A percentile compares a stretch with the other conserved stretches of the same genome.
Conservation (phyloP, 2,888 invertebrate species). For the Marasmarcha lunaedactyla region DNA sequence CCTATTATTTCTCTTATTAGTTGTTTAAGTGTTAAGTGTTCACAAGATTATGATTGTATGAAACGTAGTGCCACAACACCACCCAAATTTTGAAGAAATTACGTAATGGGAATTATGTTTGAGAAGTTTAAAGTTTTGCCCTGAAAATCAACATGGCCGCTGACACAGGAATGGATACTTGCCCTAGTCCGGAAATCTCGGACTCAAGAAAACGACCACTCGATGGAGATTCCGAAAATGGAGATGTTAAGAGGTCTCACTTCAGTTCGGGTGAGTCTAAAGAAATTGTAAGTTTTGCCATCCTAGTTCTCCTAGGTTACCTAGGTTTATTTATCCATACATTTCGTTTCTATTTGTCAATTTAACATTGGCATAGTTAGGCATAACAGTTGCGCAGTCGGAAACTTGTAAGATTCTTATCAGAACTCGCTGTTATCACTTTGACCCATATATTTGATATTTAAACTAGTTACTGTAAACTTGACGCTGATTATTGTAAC, state of each 20-base stretch:
- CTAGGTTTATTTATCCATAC: conserved; percentile 27
- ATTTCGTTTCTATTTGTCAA: conserved; percentile 55
- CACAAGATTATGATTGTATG: conserved; percentile 42
- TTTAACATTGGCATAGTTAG: conserved; percentile 56
- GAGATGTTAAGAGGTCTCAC: conserved; percentile 90
- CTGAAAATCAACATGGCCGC: conserved; percentile 86
- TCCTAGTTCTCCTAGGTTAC: too few species aligned
- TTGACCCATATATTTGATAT: conserved; percentile 43
- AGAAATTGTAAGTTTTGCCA: conserved; percentile 7
- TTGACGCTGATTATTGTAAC: conserved; percentile 17
- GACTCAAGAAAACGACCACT: conserved; percentile 92
- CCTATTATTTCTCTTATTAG: conserved; percentile 48
- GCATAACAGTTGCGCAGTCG: conserved; percentile 31
- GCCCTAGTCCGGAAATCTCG: conserved; percentile 91
- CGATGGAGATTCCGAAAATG: conserved; percentile 89
- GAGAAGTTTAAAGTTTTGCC: conserved; percentile 68
- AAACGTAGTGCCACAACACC: conserved; percentile 57
- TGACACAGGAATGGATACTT: conserved; percentile 94
- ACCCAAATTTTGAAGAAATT: conserved; percentile 60
- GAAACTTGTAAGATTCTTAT: conserved; percentile 60
- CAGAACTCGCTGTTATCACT: conserved; percentile 54
- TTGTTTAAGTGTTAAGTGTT: conserved; percentile 63
- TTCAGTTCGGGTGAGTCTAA: conserved; percentile 85
- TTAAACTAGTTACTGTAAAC: conserved; percentile 26
- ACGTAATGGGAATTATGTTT: conserved; percentile 71